These are phyloP conservation scores for Ichneumoninae sp. DNA, from an alignment of 2,888 invertebrate species.

Conservation along the genomic window DNA sequence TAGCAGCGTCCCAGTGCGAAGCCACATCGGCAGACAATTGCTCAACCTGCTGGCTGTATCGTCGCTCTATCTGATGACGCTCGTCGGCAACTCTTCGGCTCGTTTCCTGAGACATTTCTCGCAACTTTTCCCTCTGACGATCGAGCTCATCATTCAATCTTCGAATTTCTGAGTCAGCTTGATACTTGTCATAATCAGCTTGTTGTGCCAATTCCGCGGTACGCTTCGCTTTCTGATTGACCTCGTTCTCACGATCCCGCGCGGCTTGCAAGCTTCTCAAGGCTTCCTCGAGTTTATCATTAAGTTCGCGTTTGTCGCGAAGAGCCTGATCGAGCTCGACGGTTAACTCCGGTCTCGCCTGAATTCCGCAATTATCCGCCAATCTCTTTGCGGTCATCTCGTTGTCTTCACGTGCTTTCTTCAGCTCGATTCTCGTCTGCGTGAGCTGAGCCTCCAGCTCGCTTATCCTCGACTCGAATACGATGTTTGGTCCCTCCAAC, in stretches of 20 bases:
- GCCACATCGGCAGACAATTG: slow-evolving; percentile 92
- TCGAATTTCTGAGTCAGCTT: slow-evolving; percentile 90
- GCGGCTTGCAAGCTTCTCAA: slow-evolving; percentile 88
- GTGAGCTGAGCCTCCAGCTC: slow-evolving; percentile 93
- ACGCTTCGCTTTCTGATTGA: slow-evolving; percentile 88
- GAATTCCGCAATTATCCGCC: slow-evolving; percentile 70
- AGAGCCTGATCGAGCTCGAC: slow-evolving; percentile 77
- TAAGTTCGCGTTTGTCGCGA: slow-evolving; percentile 78
- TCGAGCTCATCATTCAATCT: slow-evolving; percentile 91
- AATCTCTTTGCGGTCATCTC: slow-evolving; percentile 84
- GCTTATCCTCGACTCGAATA: slow-evolving; percentile 93
- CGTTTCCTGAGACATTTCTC: slow-evolving; percentile 91
- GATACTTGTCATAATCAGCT: slow-evolving; percentile 91
- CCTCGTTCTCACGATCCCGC: slow-evolving; percentile 87
- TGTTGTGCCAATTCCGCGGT: slow-evolving; percentile 90
- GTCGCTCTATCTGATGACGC: slow-evolving; percentile 89
- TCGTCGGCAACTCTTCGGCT: slow-evolving; percentile 89
- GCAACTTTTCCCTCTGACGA: slow-evolving; percentile 90
- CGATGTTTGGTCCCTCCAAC: slow-evolving; percentile 91
- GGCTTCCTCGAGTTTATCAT: slow-evolving; percentile 86
- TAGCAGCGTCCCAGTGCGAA: slow-evolving; percentile 92
- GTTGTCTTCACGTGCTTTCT: slow-evolving; percentile 89
- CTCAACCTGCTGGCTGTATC: slow-evolving; percentile 90
- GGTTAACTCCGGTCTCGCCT: slow-evolving; percentile 63
- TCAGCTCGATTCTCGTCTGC: slow-evolving; percentile 91